Evolutionary conservation across 2,888 invertebrate genomes (phyloP).

Genomic region (Drosophila affinis): DNA sequence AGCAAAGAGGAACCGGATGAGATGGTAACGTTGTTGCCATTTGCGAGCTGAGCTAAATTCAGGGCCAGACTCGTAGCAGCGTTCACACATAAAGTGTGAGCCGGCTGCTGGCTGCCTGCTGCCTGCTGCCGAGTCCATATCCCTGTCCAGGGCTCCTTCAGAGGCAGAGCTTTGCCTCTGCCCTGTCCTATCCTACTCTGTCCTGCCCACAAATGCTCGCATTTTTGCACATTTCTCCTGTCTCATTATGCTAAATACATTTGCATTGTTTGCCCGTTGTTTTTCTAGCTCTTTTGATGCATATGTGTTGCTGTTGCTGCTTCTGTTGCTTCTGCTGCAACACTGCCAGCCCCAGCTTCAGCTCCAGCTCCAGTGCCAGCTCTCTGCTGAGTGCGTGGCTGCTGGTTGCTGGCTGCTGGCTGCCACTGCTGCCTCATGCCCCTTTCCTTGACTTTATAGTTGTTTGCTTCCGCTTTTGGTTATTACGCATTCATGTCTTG

Average conservation of each 20-base stretch:
- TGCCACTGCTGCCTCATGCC: constrained; percentile 16
- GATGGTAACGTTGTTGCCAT: constrained; percentile 68
- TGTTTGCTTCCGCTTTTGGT: constrained; percentile 80
- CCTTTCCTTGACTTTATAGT: constrained; percentile 76
- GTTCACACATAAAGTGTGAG: constrained; percentile 71
- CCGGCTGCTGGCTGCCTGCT: constrained; percentile 38
- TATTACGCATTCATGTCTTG: constrained; percentile 81
- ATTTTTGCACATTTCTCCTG: constrained; percentile 81
- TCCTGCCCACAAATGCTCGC: constrained; percentile 75
- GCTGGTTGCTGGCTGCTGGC: constrained; percentile 42
- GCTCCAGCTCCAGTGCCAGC: background rate
- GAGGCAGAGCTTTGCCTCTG: background rate
- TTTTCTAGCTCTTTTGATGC: constrained; percentile 81
- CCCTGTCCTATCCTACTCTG: constrained; percentile 38
- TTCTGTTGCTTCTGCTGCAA: constrained; percentile 4
- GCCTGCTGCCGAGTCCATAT: constrained; percentile 29
- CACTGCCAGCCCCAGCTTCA: constrained; percentile 20
- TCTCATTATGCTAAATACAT: constrained; percentile 82
- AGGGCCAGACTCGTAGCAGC: constrained; percentile 44
- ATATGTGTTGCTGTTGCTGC: constrained; percentile 68
- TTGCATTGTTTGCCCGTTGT: constrained; percentile 81
- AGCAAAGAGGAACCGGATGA: constrained; percentile 46
- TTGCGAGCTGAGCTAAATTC: constrained; percentile 36
- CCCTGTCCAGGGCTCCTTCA: constrained; percentile 35
- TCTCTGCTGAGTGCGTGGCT: constrained; percentile 40